Conservation (phyloP, 2,113 vertebrate species). For the Podocnemis expansa region DNA sequence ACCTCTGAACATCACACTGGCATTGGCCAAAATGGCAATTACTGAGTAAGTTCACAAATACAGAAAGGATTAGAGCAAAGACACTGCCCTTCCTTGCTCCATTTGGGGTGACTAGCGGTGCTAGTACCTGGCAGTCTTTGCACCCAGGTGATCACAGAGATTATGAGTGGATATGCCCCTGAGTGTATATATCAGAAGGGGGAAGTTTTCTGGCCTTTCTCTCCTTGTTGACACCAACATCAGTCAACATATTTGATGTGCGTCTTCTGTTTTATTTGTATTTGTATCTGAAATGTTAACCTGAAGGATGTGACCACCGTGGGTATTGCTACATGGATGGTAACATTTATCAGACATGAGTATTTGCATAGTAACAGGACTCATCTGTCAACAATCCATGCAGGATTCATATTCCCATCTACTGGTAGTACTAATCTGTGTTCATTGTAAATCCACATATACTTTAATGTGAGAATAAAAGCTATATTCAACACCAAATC, state of each 20-base stretch:
- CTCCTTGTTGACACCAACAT: neutral
- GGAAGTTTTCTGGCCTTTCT: neutral
- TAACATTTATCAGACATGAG: neutral
- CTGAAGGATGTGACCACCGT: fast-evolving
- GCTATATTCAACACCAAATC: neutral
- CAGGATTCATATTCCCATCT: neutral
- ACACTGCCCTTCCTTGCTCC: neutral
- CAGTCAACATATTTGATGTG: neutral
- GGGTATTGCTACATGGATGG: neutral
- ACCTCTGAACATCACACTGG: neutral
- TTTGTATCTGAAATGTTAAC: neutral
- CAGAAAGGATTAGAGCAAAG: fast-evolving
- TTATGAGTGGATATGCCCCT: fast-evolving
- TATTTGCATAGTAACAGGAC: neutral
- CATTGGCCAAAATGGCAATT: neutral
- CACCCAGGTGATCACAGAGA: fast-evolving
- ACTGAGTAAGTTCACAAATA: neutral
- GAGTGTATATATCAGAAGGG: neutral
- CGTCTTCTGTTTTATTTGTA: neutral
- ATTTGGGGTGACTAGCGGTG: neutral
- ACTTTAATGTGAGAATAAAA: neutral
- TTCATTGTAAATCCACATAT: neutral
- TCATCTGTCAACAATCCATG: neutral
- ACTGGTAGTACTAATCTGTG: neutral
- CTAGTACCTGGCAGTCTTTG: neutral